Conservation (phyloP, 2,113 vertebrate genomes). For the Otocyon megalotis region DNA sequence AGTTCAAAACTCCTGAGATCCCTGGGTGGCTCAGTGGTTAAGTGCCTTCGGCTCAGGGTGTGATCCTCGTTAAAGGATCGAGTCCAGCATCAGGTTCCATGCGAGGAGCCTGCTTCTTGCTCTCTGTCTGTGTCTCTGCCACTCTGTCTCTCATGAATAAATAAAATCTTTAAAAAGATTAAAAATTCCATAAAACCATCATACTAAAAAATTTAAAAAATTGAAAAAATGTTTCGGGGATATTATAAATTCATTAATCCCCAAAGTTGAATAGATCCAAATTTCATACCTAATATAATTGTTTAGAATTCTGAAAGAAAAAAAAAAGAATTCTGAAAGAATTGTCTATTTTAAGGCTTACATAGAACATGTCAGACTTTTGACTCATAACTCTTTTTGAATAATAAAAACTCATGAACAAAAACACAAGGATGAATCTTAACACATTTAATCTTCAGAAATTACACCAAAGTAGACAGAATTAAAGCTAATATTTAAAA, state of each 20-base stretch:
- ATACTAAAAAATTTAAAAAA: conserved; percentile 6
- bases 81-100: too few relatives aligned
- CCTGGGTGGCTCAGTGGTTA: too few relatives aligned
- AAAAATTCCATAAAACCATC: not conserved
- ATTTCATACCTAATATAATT: not conserved
- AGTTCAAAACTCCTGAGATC: not conserved
- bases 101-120: too few relatives aligned
- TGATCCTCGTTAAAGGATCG: too few relatives aligned
- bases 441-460: conserved; percentile 44
- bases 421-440: conserved; percentile 32
- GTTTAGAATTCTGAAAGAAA: conserved; percentile 33
- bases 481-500: not conserved
- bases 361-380: not conserved
- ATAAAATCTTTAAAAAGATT: too few relatives aligned
- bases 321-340: conserved; percentile 24
- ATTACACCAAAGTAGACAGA: not conserved
- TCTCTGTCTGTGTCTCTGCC: too few relatives aligned
- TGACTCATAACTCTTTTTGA: not conserved
- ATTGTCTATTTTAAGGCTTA: not conserved
- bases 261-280: conserved; percentile 39
- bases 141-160: too few relatives aligned
- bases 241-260: conserved; percentile 57
- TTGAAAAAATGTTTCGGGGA: conserved; percentile 55
- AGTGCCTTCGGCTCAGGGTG: too few relatives aligned
- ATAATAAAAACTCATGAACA: conserved; percentile 39